Base-by-base conservation (phyloP, 2,888 invertebrate genomes). In the Erebia palarica region DNA sequence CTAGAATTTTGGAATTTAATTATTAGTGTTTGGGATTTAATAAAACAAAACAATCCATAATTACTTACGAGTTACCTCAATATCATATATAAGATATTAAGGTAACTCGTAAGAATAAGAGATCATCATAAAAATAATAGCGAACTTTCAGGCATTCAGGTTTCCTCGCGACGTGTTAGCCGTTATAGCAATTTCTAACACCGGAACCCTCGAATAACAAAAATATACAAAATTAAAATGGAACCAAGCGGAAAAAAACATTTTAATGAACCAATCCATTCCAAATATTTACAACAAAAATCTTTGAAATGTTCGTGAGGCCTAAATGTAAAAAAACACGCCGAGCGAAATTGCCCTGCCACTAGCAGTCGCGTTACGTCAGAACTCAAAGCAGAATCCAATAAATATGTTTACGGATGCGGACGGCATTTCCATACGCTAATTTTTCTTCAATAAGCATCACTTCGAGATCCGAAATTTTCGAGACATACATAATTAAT, bases 381-480 rank as follows among this genome's bases (percentile, higher is more conserved):
- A 63, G 14, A 63, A 63, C 49, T 49, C 63, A 49, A 49, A 14
- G 70, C 69, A 68, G 61, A 76, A 58, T 60, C 65, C 67, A 75
- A 71, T 72, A 75, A 76, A 71, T 60, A 70, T 66, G 57, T 66
- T 60, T 71, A 63, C 65, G 60, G 51, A 47, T 21, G 55, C 68
- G 65, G 60, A 64, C 36, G 53, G 61, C 18, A 71, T 73, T 73
- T 71, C 63, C 66, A 68, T 75, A 73, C 65, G 55, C 60, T 71
- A 73, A 73, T 75, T 69, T 69, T 69, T 68, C 63, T 49, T 70
- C 61, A 59, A 72, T 68, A 71, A 70, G 59, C 60, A 51, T 59
- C 58, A 59, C 49, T 49, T 57, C 68, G 66, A 55, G 69, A 55
- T 57, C 65, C 42, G 71, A 53, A 58, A 73, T 73, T 71, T 65